Evolutionary conservation across 2,113 vertebrate species (phyloP), one percentile per base, ranked within the genome.

Genomic region (Brienomyrus longianalis): DNA sequence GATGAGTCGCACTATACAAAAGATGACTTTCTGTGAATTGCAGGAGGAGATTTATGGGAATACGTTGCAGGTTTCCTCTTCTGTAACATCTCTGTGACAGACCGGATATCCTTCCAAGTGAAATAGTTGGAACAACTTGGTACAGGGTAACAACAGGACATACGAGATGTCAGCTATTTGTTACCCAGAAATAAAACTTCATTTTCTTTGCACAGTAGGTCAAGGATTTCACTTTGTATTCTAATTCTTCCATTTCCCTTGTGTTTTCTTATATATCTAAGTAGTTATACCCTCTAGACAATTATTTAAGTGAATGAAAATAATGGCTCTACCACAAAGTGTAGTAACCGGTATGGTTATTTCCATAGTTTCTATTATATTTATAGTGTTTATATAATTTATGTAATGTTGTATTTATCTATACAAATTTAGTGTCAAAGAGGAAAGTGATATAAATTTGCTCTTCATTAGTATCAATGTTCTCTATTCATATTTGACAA

Each of bases 71-170:
- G 43, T 59, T 88, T 88, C 87, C 87, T 88, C 56, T 88, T 54
- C 48, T 87, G 85, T 56, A 87, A 54, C 83, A 86, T 87, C 85
- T 52, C 51, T 35, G 51, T 54, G 87, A 43, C 51, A 43, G 52
- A 62, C 56, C 87, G 87, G 87, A 88, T 88, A 88, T 88, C 87
- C 87, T 88, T 88, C 87, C 52, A 39, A 43, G 54, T 88, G 39
- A 45, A 56, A 54, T 62, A 6, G 56, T 88, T 43, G 54, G 52
- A 87, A 87, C 27, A 43, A 45, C 39, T 88, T 88, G 86, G 52
- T 54, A n/a, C 23, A 13, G 19, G 31, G 17, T 62, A n/a, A 66
- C 31, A 45, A 66, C 17, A 88, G 43, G 52, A 88, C 50, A 88
- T 21, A 66, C 10, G 6, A 62, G n/a, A 39, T 39, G 86, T 86